Evolutionary conservation across 2,888 invertebrate genomes (phyloP), one percentile per base, ranked within the genome.

Genomic region (Limnephilus lunatus): DNA sequence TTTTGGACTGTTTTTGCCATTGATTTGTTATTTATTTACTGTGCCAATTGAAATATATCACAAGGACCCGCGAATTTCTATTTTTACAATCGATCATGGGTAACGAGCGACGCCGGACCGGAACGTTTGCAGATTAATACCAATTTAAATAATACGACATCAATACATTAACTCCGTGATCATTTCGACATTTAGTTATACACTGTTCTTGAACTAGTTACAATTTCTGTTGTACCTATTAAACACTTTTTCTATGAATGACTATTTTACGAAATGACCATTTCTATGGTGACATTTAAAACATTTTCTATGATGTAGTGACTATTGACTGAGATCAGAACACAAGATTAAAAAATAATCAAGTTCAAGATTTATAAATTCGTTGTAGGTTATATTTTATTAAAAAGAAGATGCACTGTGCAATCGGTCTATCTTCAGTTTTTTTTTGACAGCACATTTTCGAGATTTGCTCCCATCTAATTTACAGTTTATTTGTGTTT

Each of bases 1-100:
- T 83, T 83, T 83, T 83, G 82, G 19, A 83, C 32, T 31, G 82
- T 83, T 83, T 83, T 83, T 31, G 82, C 82, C 32, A 32, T 32
- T 68, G 68, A 68, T 68, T 68, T 68, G 68, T 68, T 68, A 68
- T 68, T 68, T 68, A 68, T 68, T 68, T 68, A n/a, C 68, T 83
- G 82, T 83, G 82, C 32, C 82, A 83, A 83, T 83, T 83, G 32
- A 82, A 83, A 83, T 83, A 83, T 83, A 83, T 31, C 19, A 83
- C 82, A 35, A 83, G 82, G 82, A 83, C 82, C 5, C 19, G 82
- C 82, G 7, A 35, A 83, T 83, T 83, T 83, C 82, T 83, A 83
- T 32, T 83, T 30, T 83, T 83, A 31, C 19, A 83, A 83, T 83
- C 82, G 14, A 35, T 35, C 31, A 83, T n/a, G 25, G 5, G 9